Evolutionary conservation across 2,797 vertebrate genomes (phyloP), one percentile per base, ranked within the genome.

Genomic region (Sebastes cheni): DNA sequence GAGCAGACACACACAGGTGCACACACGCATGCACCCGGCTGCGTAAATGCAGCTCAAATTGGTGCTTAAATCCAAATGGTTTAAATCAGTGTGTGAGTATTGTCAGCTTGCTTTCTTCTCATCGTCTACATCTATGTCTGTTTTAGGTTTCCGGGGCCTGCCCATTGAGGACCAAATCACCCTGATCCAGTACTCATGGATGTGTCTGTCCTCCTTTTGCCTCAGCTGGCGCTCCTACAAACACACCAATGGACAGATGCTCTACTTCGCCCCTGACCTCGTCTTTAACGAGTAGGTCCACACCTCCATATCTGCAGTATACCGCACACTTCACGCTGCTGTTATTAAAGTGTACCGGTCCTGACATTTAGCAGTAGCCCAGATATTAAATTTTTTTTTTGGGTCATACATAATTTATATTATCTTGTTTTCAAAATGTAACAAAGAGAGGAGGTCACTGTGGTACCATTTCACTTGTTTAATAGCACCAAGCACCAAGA

Each of bases 121-220:
- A 80, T 76, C 67, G 9, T 23, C 20, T 18, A 42, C 1, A 1
- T 71, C 36, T 87, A 20, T 82, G 62, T 87, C 39, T 90, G 71
- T 80, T 80, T 61, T 81, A 99, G 98, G 98, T 95, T 99, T 99
- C 95, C 97, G 97, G 91, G 96, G 97, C 89, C 96, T 99, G 96
- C 98, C 98, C 95, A 99, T 99, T 25, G 98, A 99, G 97, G 98
- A 99, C 97, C 98, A 99, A 96, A 99, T 99, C 95, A 99, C 98
- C 91, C 96, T 99, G 95, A 99, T 99, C 95, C 98, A 99, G 96
- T 99, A 99, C 95, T 99, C 98, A 46, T 99, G 98, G 98, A 99
- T 99, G 98, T 99, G 98, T 96, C 97, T 99, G 61, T 99, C 98
- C 81, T 99, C 98, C 30, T 99, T 99, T 94, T 97, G 97, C 90